Base-by-base conservation (phyloP, 1,140 invertebrate species). In the Diorhabda sublineata region DNA sequence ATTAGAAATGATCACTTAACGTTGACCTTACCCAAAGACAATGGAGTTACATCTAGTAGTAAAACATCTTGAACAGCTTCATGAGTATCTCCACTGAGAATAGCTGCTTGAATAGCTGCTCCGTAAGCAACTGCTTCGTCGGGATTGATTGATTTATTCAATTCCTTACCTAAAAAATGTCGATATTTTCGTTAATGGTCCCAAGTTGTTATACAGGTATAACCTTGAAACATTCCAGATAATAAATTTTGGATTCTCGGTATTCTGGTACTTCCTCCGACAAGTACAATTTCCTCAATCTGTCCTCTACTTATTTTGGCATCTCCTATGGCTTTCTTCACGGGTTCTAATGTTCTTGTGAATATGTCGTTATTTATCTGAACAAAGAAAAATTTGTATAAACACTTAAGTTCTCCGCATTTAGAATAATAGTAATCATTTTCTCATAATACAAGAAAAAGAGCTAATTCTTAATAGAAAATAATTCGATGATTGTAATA, bases 51-150 rank as follows among this genome's bases (percentile, higher is more conserved):
- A 42, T 74, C 73, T 62, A 87, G 76, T 1, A 87, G 77, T 3
- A 87, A 75, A 26, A 87, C 78, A 77, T 92, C 89, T 77, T 87
- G 87, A 58, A 88, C 83, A 71, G 77, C 79, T 61, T 83, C 83
- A 0, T 83, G 82, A 69, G 82, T 77, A 63, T 86, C 81, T 3
- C 87, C 84, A n/a, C 81, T 81, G n/a, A 93, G 79, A 71, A 93
- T 92, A 61, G 87, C 87, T 60, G 91, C 91, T 62, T 92, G 87
- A 3, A 89, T 85, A 4, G 88, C 88, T 41, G 90, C 90, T 5
- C 91, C 90, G 76, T 91, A 92, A 7, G 91, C 91, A 0, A 92
- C 90, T 45, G 90, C 90, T 75, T 92, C 91, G 75, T 92, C 91
- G 5, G 90, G 91, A 75, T 90, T 90, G 72, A 89, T 90, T 2